Evolutionary conservation across 2,888 invertebrate genomes (phyloP), one percentile per base, ranked within the genome.

Genomic region (Lamproptera curius): DNA sequence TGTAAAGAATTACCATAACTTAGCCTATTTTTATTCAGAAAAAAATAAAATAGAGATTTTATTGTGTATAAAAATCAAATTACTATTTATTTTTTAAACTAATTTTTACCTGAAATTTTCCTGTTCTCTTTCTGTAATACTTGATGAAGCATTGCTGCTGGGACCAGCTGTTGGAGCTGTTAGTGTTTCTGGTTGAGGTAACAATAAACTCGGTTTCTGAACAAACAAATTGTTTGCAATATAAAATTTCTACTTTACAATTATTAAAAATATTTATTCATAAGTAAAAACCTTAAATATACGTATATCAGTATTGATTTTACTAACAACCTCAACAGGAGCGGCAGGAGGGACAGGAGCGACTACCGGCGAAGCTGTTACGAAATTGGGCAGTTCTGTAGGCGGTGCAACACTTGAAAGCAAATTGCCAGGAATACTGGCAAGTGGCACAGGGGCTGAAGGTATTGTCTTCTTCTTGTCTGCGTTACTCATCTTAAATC

Each of bases 321-420:
- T 35, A 47, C 51, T 44, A 48, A 65, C 62, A 34, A 53, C 57
- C 41, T 59, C 48, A 17, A 63, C 45, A 44, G 56, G 49, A 8
- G 46, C 31, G n/a, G n/a, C n/a, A n/a, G n/a, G n/a, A 15, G 28
- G 4, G 11, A 11, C 31, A 31, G 31, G 31, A 31, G 46, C 45
- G 9, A 50, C 11, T 43, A 42, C 46, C 10, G 53, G 51, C n/a
- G 51, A 63, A 34, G 88, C 76, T 49, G 88, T 89, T 10, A 92
- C 80, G 51, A 93, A 93, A 69, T 90, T 92, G 0, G 93, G 93
- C 34, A 93, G 76, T 58, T 91, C 90, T 16, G 90, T 85, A 0
- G 93, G 93, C 3, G 93, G 93, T 36, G 92, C 89, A n/a, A 93
- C 89, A 61, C 90, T 92, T 0, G 92, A 92, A 43, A 93, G 68